A percentile compares a stretch with the other conserved stretches of the same genome.
Evolutionary conservation across 1,140 invertebrate genomes (phyloP).

Genomic region (Vanessa atalanta): DNA sequence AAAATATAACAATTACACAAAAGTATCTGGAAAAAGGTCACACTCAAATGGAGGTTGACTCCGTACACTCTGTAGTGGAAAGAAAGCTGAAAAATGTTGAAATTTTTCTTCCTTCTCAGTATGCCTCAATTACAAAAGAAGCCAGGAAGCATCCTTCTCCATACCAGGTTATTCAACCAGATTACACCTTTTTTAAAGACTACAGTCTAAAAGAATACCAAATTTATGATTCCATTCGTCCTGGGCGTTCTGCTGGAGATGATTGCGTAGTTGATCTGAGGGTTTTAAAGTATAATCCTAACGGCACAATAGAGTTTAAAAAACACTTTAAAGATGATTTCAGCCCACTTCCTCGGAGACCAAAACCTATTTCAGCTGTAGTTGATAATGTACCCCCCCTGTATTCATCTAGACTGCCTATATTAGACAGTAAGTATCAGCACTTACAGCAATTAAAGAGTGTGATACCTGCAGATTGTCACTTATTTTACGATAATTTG

Average conservation of each 20-base stretch:
- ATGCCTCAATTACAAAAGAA: slow-evolving; percentile 40
- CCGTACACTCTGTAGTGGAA: slow-evolving; percentile 54
- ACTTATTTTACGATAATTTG: slow-evolving; percentile 37
- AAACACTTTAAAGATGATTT: too few relatives aligned
- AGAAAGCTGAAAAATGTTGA: slow-evolving; percentile 34
- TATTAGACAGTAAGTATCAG: slow-evolving; percentile 41
- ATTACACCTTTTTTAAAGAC: slow-evolving; percentile 8
- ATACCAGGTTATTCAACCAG: slow-evolving; percentile 31
- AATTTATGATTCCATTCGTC: slow-evolving; percentile 24
- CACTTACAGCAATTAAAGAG: slow-evolving; percentile 45
- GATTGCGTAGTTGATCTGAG: slow-evolving; percentile 24
- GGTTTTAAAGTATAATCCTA: slow-evolving; percentile 36
- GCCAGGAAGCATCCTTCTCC: slow-evolving; percentile 33
- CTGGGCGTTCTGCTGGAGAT: slow-evolving; percentile 19
- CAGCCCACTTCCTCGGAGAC: slow-evolving; percentile 14
- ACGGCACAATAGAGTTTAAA: slow-evolving; percentile 35
- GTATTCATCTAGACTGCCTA: slow-evolving; percentile 28
- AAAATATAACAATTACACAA: slow-evolving; percentile 47
- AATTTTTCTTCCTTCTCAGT: slow-evolving; percentile 43
- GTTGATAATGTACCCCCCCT: slow-evolving; percentile 9
- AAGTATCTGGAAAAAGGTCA: slow-evolving; percentile 66
- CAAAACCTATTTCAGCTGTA: slow-evolving; percentile 14
- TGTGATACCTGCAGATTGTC: slow-evolving; percentile 40
- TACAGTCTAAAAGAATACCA: slow-evolving; percentile 12
- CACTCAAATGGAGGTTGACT: slow-evolving; percentile 68